These are phyloP conservation scores for Arion vulgaris DNA, from an alignment of 1,140 invertebrate genomes.

Conservation along the genomic window DNA sequence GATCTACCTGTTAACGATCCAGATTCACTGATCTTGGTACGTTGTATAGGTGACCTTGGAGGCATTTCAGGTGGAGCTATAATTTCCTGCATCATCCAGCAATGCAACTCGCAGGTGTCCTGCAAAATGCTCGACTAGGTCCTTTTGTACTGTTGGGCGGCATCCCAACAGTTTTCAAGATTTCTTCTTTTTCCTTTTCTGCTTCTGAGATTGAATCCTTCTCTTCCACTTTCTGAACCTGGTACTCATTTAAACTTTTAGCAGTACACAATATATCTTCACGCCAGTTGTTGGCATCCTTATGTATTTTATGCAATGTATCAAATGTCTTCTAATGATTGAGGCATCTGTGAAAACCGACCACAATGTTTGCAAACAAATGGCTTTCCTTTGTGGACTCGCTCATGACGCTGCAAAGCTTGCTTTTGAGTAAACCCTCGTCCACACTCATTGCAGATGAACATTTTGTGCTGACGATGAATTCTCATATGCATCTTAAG, in stretches of 20 bases:
- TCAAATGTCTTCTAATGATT: constrained; percentile 65
- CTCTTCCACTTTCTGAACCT: constrained; percentile 39
- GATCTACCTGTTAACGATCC: not conserved
- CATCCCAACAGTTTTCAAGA: constrained; percentile 7
- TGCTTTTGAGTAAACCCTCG: constrained; percentile 67
- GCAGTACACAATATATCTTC: constrained; percentile 55
- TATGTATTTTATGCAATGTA: constrained; percentile 62
- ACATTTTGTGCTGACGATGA: constrained; percentile 55
- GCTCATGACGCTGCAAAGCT: constrained; percentile 78
- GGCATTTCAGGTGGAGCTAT: constrained; percentile 32
- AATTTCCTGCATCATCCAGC: constrained; percentile 31
- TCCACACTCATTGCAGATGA: constrained; percentile 60
- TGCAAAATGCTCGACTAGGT: constrained; percentile 32
- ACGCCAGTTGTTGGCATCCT: constrained; percentile 55
- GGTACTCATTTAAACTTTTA: constrained; percentile 39
- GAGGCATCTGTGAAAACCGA: constrained; percentile 75
- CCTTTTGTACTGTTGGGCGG: constrained; percentile 18
- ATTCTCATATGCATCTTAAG: constrained; percentile 65
- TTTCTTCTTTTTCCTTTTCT: constrained; percentile 34
- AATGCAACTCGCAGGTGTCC: constrained; percentile 30
- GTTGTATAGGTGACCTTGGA: not conserved
- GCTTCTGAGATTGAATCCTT: not conserved
- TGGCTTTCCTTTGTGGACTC: constrained; percentile 94
- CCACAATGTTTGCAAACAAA: constrained; percentile 79
- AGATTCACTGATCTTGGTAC: not conserved